A percentile compares a stretch with the other conserved stretches of the same genome.
Evolutionary conservation across 2,113 vertebrate species (phyloP).

Genomic region (Crotalus tigris): DNA sequence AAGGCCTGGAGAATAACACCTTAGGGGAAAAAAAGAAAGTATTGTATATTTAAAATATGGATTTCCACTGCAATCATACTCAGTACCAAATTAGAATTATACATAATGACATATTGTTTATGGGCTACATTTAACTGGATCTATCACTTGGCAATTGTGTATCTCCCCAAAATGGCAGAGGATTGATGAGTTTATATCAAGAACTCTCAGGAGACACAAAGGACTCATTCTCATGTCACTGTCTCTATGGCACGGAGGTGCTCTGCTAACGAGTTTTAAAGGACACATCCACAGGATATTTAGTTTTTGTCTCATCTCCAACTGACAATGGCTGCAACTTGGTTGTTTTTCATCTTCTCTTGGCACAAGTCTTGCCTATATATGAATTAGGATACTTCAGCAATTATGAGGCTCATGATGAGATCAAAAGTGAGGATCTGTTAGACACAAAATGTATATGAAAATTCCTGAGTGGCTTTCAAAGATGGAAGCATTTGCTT

Average conservation of each 20-base stretch:
- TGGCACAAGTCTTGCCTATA: neutral
- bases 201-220: neutral
- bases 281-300: neutral
- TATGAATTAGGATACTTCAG: neutral
- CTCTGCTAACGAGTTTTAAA: neutral
- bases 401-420: neutral
- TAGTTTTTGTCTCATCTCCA: neutral
- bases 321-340: neutral
- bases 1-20: slow-evolving; percentile 3
- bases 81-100: slow-evolving; percentile 8
- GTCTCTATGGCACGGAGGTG: neutral
- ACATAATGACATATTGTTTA: neutral
- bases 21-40: slow-evolving; percentile 6
- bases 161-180: neutral
- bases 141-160: neutral
- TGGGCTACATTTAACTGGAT: neutral
- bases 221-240: neutral
- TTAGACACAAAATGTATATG: neutral
- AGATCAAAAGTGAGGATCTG: neutral
- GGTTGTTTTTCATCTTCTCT: neutral
- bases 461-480: too few relatives aligned
- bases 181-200: slow-evolving; percentile 2
- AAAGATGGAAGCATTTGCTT: too few relatives aligned
- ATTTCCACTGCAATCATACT: neutral
- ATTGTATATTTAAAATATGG: neutral